These are phyloP conservation scores for Neoascia interrupta DNA, from an alignment of 2,888 invertebrate species.

Conservation along the genomic window DNA sequence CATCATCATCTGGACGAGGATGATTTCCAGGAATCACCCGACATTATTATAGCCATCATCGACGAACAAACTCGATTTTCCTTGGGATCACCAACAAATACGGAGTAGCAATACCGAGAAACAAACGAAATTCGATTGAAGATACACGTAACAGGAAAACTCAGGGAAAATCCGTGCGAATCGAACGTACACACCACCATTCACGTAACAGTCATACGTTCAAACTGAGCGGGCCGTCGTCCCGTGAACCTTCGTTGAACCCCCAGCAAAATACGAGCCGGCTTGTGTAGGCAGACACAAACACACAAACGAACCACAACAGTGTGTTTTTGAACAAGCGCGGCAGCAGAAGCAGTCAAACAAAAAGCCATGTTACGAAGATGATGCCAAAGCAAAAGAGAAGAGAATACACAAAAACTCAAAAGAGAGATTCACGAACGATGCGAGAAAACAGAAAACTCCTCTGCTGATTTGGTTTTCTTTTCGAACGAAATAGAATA, in stretches of 20 bases:
- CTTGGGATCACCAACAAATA: constrained; percentile 10
- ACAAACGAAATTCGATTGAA: constrained; percentile 23
- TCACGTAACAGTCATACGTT: constrained; percentile 50
- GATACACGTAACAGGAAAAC: constrained; percentile 45
- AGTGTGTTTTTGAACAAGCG: no score
- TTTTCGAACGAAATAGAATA: no score
- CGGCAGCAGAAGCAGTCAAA: constrained; percentile 10
- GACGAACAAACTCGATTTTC: constrained; percentile 10
- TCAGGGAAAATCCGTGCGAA: constrained; percentile 30
- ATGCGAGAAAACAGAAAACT: no score
- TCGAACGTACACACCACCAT: constrained; percentile 26
- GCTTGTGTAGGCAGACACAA: constrained; percentile 33
- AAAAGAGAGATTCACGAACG: background rate
- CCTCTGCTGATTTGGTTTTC: no score
- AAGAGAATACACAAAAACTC: constrained; percentile 22
- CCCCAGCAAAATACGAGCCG: constrained; percentile 49
- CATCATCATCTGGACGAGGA: constrained; percentile 32
- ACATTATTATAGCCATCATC: constrained; percentile 20
- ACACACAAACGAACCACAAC: constrained; percentile 10
- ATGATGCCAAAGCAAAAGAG: constrained; percentile 19
- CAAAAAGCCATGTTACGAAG: constrained; percentile 62
- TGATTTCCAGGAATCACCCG: constrained; percentile 44
- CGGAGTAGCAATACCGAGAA: background rate
- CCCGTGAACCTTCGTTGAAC: constrained; percentile 63
- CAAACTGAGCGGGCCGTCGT: constrained; percentile 56